These are phyloP conservation scores for Drosophila testacea DNA, from an alignment of 2,888 invertebrate genomes.

Conservation along the genomic window DNA sequence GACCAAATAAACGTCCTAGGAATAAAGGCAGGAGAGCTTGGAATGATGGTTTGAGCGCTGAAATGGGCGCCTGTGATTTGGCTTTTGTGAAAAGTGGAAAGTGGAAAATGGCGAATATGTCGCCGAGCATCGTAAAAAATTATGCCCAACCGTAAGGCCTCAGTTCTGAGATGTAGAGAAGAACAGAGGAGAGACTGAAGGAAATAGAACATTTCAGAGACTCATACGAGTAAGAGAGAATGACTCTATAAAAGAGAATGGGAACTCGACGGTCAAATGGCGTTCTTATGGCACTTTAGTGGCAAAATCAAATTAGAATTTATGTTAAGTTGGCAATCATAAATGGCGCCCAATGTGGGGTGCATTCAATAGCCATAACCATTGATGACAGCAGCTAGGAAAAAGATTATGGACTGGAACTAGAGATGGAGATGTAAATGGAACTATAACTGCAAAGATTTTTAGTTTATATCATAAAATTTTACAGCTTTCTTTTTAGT, in stretches of 20 bases:
- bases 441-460: conserved; percentile 45
- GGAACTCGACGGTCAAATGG: conserved; percentile 55
- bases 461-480: conserved; percentile 66
- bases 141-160: conserved; percentile 77
- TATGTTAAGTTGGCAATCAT: conserved; percentile 82
- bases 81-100: conserved; percentile 64
- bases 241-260: conserved; percentile 27
- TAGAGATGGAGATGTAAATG: conserved; percentile 21
- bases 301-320: conserved; percentile 84
- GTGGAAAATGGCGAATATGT: conserved; percentile 77
- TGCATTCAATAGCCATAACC: conserved; percentile 63
- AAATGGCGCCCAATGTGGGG: conserved; percentile 60
- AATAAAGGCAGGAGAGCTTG: conserved; percentile 15
- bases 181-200: neutral
- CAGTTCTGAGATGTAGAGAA: neutral
- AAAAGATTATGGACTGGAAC: conserved; percentile 38
- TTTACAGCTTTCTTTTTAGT: conserved; percentile 38
- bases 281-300: conserved; percentile 80
- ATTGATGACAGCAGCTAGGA: conserved; percentile 3
- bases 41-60: conserved; percentile 33
- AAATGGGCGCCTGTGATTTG: conserved; percentile 77
- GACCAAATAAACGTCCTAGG: conserved; percentile 12
- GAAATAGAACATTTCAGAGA: conserved; percentile 15
- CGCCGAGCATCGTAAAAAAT: conserved; percentile 81
- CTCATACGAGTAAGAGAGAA: conserved; percentile 17